Base-by-base conservation (phyloP, 1,140 invertebrate genomes). In the Panulirus ornatus region DNA sequence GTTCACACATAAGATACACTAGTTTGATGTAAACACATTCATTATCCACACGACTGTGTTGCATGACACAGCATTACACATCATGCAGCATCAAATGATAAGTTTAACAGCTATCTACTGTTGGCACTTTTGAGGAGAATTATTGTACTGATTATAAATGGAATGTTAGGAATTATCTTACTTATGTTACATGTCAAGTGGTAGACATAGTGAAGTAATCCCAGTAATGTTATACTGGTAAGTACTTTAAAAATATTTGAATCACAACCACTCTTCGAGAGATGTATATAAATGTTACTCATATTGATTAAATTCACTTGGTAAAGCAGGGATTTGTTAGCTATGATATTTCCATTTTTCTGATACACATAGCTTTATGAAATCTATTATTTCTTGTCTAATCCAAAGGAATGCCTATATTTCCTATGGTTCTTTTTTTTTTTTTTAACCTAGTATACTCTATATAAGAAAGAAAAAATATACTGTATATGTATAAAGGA, bases 91-190 rank as follows among this genome's bases (percentile, higher is more conserved):
- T 75, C 70, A 75, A 81, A 81, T 63, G 19, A 89, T 38, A 83
- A 75, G 16, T 75, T 89, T 44, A 83, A 82, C 47, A 47, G 36
- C 63, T 58, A 89, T 36, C 70, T 83, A 73, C 63, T 44, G 82
- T 88, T 88, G 78, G 86, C 88, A 89, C 88, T 89, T 89, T 84
- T 27, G 84, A 47, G 71, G 75, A 75, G 36, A 54, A 78, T 66
- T 82, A 88, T 82, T 88, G 54, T 71, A 88, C 78, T 86, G 84
- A 86, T 88, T 63, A 73, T 51, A 42, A 70, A 73, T 82, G 87
- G 87, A 88, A 88, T 88, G 87, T 88, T 88, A 36, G 70, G 40
- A 70, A 66, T 58, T 27, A 70, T 84, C 30, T 71, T 84, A 34
- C 27, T 44, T 73, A 66, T 30, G 27, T 58, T n/a, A 34, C 73